Percentiles rank a stretch among this genome's conserved stretches.
Evolutionary conservation across 53 echinoderm and acorn worm species (phyloP).

Genomic region (Arbacia lixula): DNA sequence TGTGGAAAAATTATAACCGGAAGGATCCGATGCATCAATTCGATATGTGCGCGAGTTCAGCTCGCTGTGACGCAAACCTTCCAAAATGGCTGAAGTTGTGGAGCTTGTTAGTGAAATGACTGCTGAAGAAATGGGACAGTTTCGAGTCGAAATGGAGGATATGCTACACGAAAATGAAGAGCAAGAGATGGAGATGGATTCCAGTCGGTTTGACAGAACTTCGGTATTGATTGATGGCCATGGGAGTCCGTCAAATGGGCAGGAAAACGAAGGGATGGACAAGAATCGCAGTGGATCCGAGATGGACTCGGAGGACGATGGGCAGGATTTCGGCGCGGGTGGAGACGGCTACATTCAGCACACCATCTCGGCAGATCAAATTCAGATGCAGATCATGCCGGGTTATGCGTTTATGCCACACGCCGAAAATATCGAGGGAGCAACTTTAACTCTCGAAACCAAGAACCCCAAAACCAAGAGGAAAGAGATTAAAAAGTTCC

Average conservation of each 20-base stretch:
- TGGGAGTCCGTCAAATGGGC: conserved; percentile 15
- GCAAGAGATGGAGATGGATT: conserved; percentile 61
- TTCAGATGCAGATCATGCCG: conserved; percentile 79
- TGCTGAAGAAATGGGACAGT: conserved; percentile 51
- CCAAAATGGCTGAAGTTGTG: conserved; percentile 44
- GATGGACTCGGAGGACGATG: not conserved
- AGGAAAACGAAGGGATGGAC: not conserved
- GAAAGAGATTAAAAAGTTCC: conserved; percentile 82
- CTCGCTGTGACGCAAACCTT: too few species aligned
- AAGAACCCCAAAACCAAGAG: conserved; percentile 86
- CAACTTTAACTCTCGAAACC: conserved; percentile 90
- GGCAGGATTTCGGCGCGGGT: not conserved
- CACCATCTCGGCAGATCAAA: conserved; percentile 93
- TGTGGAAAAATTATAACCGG: too few species aligned
- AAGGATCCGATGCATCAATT: too few species aligned
- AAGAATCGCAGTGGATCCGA: too few species aligned
- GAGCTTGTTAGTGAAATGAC: conserved; percentile 52
- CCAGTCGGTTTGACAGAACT: conserved; percentile 57
- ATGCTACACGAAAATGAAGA: conserved; percentile 58
- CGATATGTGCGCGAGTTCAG: too few species aligned
- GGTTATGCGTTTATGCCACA: conserved; percentile 70
- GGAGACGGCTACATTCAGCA: conserved; percentile 92
- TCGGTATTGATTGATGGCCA: conserved; percentile 64
- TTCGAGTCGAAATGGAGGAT: conserved; percentile 50
- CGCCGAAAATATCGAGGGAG: conserved; percentile 77